A percentile compares a stretch with the other conserved stretches of the same genome.
Conservation (phyloP, 2,113 vertebrate species). For the Catharus bicknelli region DNA sequence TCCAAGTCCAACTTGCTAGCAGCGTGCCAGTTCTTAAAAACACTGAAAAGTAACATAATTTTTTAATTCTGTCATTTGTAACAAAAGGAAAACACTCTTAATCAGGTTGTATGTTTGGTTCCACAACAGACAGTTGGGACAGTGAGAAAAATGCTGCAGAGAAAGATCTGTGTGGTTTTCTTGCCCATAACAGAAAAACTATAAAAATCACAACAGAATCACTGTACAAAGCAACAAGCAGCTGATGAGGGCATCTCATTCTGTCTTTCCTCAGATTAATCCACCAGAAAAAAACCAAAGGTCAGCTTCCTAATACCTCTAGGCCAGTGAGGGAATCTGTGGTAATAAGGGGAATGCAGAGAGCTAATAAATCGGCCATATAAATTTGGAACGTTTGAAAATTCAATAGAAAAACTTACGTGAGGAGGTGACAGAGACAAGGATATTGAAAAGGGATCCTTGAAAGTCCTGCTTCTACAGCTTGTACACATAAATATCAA, state of each 20-base stretch:
- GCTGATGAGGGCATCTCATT: fast-evolving
- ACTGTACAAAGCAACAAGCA: neutral
- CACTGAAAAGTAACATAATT: neutral
- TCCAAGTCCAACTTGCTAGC: neutral
- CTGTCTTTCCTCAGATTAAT: neutral
- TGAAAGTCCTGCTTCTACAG: neutral
- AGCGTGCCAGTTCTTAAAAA: neutral
- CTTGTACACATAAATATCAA: neutral
- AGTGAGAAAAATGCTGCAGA: neutral
- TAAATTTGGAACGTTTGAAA: neutral
- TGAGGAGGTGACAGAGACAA: neutral
- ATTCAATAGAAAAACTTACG: neutral
- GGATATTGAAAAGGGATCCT: neutral
- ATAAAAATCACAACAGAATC: neutral
- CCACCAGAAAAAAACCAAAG: neutral
- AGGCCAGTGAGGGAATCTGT: neutral
- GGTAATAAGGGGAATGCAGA: neutral
- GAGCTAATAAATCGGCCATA: neutral
- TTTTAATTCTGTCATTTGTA: neutral
- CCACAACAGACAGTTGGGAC: neutral
- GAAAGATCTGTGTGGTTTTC: neutral
- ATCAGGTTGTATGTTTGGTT: neutral
- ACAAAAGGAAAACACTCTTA: neutral
- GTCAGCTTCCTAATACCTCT: neutral
- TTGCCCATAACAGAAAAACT: neutral